Evolutionary conservation across 2,113 vertebrate genomes (phyloP).

Genomic region (Trematocara unimaculatum): DNA sequence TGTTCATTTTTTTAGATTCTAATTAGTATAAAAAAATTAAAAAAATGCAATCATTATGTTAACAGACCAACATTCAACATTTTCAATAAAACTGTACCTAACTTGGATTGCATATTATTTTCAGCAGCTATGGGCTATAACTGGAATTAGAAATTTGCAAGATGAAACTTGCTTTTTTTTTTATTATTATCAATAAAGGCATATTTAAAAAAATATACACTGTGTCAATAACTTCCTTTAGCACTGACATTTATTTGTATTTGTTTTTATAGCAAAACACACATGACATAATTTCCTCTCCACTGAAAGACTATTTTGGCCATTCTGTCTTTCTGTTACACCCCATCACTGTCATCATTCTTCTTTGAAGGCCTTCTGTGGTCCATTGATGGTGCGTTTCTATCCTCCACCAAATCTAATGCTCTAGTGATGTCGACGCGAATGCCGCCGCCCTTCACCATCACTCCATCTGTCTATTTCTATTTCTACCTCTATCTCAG

Average conservation of each 20-base stretch:
- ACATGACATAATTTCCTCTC: neutral
- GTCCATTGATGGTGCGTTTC: conserved; percentile 22
- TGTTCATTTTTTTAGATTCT: neutral
- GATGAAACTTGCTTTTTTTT: conserved; percentile 10
- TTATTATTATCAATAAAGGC: conserved; percentile 36
- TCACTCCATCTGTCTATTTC: conserved; percentile 29
- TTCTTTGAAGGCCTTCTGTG: neutral
- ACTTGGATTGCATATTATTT: neutral
- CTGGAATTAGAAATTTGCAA: neutral
- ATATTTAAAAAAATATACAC: neutral
- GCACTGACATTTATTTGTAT: neutral
- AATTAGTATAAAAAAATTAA: neutral
- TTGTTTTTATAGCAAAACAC: neutral
- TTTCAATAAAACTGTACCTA: neutral
- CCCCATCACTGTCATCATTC: neutral
- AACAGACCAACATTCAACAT: neutral
- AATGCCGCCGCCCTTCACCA: neutral
- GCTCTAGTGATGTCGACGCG: conserved; percentile 36
- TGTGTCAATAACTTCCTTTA: neutral
- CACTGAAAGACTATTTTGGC: conserved; percentile 9
- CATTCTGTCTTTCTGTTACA: neutral
- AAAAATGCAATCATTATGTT: neutral
- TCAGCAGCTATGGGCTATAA: neutral
- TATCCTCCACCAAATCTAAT: conserved; percentile 51
- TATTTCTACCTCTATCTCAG: conserved; percentile 14